Percentiles rank a stretch among this genome's conserved stretches.
phyloP scores from a whole-genome alignment of 64 coral and sea anemone species.

The Orbicella faveolata region DNA sequence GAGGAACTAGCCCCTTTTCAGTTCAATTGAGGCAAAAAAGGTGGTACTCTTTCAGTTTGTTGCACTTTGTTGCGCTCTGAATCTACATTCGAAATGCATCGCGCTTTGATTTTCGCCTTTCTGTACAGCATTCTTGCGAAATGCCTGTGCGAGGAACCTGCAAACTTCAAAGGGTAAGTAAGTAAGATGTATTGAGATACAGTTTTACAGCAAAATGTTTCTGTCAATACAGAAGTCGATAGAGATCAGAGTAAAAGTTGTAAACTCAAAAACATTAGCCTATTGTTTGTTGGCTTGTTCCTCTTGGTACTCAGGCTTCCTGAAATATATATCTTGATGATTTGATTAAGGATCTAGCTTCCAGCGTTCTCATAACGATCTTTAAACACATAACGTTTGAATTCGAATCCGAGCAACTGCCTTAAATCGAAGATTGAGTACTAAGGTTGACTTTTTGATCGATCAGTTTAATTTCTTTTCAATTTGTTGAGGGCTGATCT shows the following conservation, averaged over 20 bases:
- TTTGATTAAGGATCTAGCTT: too few relatives aligned
- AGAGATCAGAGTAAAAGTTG: background rate
- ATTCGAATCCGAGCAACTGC: too few relatives aligned
- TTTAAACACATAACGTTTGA: too few relatives aligned
- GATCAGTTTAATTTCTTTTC: too few relatives aligned
- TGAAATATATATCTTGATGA: too few relatives aligned
- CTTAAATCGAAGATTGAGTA: too few relatives aligned
- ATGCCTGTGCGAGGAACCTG: background rate
- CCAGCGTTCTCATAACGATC: too few relatives aligned
- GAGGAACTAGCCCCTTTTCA: background rate
- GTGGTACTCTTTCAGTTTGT: background rate
- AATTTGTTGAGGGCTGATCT: too few relatives aligned
- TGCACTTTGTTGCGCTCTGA: background rate
- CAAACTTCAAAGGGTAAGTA: constrained; percentile 20
- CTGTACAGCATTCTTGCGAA: background rate
- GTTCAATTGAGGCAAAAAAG: background rate
- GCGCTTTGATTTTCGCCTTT: background rate
- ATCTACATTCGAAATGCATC: background rate
- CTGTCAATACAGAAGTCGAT: background rate
- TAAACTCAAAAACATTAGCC: background rate
- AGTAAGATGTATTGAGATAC: background rate
- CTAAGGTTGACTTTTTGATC: too few relatives aligned
- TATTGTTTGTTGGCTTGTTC: too few relatives aligned
- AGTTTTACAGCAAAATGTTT: background rate
- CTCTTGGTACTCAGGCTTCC: too few relatives aligned